A percentile compares a stretch with the other conserved stretches of the same genome.
These are phyloP conservation scores for Leucophenga maculata DNA, from an alignment of 2,888 invertebrate species.

Conservation along the genomic window DNA sequence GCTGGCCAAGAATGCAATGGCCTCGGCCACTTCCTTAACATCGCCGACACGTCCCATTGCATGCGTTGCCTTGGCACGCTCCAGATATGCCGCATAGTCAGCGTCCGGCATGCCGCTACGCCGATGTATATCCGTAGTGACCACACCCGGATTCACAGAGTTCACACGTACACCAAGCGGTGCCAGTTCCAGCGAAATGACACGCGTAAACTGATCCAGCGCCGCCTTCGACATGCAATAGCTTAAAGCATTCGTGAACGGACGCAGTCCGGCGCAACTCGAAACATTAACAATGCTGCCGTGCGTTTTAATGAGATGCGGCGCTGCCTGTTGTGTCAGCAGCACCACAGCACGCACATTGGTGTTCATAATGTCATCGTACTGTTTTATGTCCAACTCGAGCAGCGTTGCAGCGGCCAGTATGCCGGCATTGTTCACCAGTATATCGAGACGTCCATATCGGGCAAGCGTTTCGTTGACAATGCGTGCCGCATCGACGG, in stretches of 20 bases:
- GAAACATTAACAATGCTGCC: conserved; percentile 94
- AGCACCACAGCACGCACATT: conserved; percentile 86
- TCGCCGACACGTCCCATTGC: conserved; percentile 88
- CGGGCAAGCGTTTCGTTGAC: conserved; percentile 79
- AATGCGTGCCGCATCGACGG: conserved; percentile 77
- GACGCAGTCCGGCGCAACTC: conserved; percentile 88
- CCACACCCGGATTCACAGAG: conserved; percentile 93
- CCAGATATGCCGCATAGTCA: conserved; percentile 83
- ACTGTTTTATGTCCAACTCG: conserved; percentile 84
- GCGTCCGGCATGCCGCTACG: conserved; percentile 81
- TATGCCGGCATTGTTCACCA: conserved; percentile 90
- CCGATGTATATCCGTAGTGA: conserved; percentile 87
- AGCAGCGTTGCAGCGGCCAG: conserved; percentile 84
- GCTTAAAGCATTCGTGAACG: conserved; percentile 89
- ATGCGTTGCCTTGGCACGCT: conserved; percentile 86
- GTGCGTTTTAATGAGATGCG: conserved; percentile 83
- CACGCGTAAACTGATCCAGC: conserved; percentile 92
- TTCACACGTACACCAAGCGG: conserved; percentile 87
- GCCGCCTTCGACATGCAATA: conserved; percentile 95
- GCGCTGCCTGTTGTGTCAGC: conserved; percentile 86
- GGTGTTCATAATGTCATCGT: conserved; percentile 86
- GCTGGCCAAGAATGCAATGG: conserved; percentile 91
- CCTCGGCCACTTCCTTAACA: conserved; percentile 86
- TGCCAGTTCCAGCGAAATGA: conserved; percentile 87
- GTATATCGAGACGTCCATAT: conserved; percentile 79